A percentile compares a stretch with the other conserved stretches of the same genome.
Evolutionary conservation across 2,797 vertebrate species (phyloP).

Genomic region (Melanotaenia pygmaea): DNA sequence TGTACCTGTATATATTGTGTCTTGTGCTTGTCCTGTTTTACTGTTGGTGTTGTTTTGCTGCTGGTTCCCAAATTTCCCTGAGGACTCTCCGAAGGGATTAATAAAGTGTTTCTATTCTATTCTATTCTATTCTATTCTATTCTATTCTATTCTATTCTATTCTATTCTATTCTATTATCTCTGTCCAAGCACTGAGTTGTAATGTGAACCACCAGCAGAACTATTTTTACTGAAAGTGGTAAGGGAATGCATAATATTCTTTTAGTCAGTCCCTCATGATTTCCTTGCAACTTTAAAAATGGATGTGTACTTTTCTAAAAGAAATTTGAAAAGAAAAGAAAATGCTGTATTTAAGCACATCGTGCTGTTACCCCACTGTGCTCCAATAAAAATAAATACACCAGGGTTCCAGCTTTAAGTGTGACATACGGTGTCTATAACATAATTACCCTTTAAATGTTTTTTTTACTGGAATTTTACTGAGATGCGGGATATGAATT

Average conservation of each 20-base stretch:
- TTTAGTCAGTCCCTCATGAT: constrained; percentile 12
- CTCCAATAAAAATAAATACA: constrained; percentile 55
- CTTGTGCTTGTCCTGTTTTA: no score
- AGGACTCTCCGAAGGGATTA: no score
- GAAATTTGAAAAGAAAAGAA: not conserved
- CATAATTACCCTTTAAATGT: constrained; percentile 60
- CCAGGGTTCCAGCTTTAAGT: constrained; percentile 51
- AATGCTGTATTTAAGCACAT: constrained; percentile 5
- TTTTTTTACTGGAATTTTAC: constrained; percentile 42
- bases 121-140: no score
- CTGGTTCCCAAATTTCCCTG: no score
- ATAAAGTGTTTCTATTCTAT: no score
- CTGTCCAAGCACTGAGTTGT: no score
- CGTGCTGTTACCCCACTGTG: constrained; percentile 25
- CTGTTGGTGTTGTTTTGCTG: no score
- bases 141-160: no score
- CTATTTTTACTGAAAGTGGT: not conserved
- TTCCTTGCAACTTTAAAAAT: constrained; percentile 16
- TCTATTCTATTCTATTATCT: no score
- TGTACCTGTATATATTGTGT: no score
- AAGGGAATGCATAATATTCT: not conserved
- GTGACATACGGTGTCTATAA: constrained; percentile 55
- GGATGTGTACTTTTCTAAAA: constrained; percentile 32
- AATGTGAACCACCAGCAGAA: no score
- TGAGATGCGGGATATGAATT: constrained; percentile 63